Evolutionary conservation across 2,797 vertebrate genomes (phyloP).

Genomic region (Adelosebastes latens): DNA sequence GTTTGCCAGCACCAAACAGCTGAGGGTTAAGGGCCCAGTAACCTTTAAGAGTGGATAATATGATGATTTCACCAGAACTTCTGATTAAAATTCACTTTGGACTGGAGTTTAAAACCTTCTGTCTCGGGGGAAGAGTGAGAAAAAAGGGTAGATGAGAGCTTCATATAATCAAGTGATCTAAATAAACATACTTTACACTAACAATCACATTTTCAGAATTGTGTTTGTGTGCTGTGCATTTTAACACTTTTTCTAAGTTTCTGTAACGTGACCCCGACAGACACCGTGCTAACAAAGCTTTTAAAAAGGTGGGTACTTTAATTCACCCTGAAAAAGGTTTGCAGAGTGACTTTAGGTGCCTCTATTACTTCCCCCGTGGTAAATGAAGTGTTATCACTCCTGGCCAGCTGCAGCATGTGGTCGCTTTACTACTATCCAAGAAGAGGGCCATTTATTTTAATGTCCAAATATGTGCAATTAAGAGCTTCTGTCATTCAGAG

Average conservation of each 20-base stretch:
- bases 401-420: conserved; percentile 43
- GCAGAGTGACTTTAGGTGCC: neutral
- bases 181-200: neutral
- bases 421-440: conserved; percentile 16
- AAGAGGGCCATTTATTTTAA: conserved; percentile 42
- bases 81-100: conserved; percentile 49
- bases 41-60: conserved; percentile 51
- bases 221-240: neutral
- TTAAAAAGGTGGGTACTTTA: conserved; percentile 5
- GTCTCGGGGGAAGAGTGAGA: neutral
- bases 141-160: neutral
- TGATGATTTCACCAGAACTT: conserved; percentile 38
- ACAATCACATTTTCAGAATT: neutral
- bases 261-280: neutral
- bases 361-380: conserved; percentile 14
- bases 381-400: conserved; percentile 59
- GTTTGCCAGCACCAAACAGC: conserved; percentile 29
- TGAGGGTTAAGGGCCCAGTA: conserved; percentile 38
- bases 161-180: neutral
- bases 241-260: neutral
- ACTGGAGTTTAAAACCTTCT: conserved; percentile 37
- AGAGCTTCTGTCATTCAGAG: conserved; percentile 35
- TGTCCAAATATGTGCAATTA: conserved; percentile 52
- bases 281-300: neutral
- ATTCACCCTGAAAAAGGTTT: neutral